These are phyloP conservation scores for Microchrysa polita DNA, from an alignment of 2,888 invertebrate genomes.

Conservation along the genomic window DNA sequence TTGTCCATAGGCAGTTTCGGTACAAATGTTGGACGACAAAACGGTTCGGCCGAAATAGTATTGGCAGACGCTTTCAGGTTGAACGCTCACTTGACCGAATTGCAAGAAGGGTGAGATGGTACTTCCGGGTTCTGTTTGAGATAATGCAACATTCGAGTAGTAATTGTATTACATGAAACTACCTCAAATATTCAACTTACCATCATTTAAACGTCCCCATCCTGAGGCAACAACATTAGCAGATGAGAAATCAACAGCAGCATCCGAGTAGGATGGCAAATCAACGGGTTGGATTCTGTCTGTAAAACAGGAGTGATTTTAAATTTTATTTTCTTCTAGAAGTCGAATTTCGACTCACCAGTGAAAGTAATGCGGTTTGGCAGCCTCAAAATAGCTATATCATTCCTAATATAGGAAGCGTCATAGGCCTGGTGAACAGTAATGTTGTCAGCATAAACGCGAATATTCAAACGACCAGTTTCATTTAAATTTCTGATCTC, in stretches of 20 bases:
- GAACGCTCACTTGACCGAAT: conserved; percentile 61
- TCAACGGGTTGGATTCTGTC: conserved; percentile 63
- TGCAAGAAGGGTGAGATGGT: conserved; percentile 61
- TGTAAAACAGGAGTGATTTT: conserved; percentile 52
- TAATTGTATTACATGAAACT: background rate
- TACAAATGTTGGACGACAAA: conserved; percentile 64
- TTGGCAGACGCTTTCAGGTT: conserved; percentile 62
- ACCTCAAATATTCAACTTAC: conserved; percentile 27
- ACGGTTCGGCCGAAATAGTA: conserved; percentile 62
- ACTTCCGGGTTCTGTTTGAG: conserved; percentile 24
- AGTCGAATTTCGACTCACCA: conserved; percentile 54
- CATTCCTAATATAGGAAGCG: conserved; percentile 60
- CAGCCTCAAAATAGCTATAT: conserved; percentile 60
- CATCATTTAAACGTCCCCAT: conserved; percentile 63
- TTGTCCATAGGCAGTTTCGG: conserved; percentile 50
- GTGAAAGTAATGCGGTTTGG: conserved; percentile 59
- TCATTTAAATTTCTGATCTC: conserved; percentile 62
- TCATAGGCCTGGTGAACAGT: conserved; percentile 62
- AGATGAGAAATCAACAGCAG: conserved; percentile 59
- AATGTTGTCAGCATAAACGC: conserved; percentile 58
- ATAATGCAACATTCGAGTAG: too few species aligned
- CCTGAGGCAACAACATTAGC: conserved; percentile 64
- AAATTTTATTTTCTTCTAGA: background rate
- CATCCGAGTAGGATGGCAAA: conserved; percentile 60
- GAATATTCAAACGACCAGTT: conserved; percentile 63